phyloP scores from a whole-genome alignment of 2,888 invertebrate species.

The Napeogenes inachia region DNA sequence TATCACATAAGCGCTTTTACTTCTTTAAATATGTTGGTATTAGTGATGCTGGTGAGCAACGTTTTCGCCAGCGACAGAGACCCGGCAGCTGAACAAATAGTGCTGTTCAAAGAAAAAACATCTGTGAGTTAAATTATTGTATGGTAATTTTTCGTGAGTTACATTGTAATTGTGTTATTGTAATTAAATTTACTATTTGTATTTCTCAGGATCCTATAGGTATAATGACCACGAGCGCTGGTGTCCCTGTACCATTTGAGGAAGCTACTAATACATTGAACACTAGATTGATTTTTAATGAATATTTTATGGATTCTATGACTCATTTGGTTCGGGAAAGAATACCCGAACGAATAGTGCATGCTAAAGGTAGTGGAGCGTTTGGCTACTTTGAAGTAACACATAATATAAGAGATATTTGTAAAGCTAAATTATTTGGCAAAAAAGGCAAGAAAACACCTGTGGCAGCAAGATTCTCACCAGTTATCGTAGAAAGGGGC shows the following conservation, averaged over 20 bases:
- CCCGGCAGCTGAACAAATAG: slow-evolving; percentile 47
- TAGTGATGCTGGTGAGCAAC: slow-evolving; percentile 30
- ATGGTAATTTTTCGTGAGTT: slow-evolving; percentile 37
- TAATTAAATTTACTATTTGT: neutral
- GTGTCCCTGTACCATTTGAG: slow-evolving; percentile 85
- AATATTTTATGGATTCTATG: slow-evolving; percentile 83
- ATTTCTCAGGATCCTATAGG: slow-evolving; percentile 68
- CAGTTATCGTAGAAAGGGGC: slow-evolving; percentile 89
- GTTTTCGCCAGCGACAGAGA: slow-evolving; percentile 35
- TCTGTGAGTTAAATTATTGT: slow-evolving; percentile 64
- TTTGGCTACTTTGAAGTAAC: slow-evolving; percentile 91
- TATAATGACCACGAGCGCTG: slow-evolving; percentile 84
- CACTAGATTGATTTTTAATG: slow-evolving; percentile 86
- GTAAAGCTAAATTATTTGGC: slow-evolving; percentile 85
- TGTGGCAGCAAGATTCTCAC: slow-evolving; percentile 85
- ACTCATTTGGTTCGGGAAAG: slow-evolving; percentile 90
- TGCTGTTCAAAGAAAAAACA: slow-evolving; percentile 46
- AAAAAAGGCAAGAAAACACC: slow-evolving; percentile 85
- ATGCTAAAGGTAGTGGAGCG: slow-evolving; percentile 94
- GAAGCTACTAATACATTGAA: slow-evolving; percentile 86
- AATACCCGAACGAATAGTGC: slow-evolving; percentile 94
- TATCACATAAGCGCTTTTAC: slow-evolving; percentile 17
- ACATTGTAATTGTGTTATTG: slow-evolving; percentile 56
- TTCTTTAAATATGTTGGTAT: slow-evolving; percentile 24
- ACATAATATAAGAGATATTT: slow-evolving; percentile 85